Evolutionary conservation across 1,140 invertebrate species (phyloP).

Genomic region (Brachionus paranguensis): DNA sequence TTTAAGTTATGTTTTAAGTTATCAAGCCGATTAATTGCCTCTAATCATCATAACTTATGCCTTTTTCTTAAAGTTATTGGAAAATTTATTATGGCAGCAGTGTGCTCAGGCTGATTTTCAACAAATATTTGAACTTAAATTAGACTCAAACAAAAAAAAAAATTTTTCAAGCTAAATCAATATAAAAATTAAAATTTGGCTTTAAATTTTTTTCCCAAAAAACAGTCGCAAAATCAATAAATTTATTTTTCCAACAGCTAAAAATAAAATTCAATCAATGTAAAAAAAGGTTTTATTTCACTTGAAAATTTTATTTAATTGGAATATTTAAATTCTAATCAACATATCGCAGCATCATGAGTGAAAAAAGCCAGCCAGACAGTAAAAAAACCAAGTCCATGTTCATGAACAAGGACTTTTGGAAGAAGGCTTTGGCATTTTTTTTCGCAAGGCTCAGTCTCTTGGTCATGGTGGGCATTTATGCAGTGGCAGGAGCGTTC

Average conservation of each 20-base stretch:
- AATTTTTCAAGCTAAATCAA: not conserved
- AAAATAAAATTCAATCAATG: not conserved
- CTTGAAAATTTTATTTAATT: not conserved
- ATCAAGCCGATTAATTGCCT: not conserved
- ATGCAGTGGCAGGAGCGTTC: conserved; percentile 84
- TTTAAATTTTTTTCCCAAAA: not conserved
- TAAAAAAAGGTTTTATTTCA: not conserved
- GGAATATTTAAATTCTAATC: not conserved
- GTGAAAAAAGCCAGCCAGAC: not conserved
- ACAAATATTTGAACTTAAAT: not conserved
- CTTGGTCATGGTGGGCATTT: conserved; percentile 79
- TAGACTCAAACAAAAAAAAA: not conserved
- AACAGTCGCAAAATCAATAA: not conserved
- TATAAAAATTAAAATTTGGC: not conserved
- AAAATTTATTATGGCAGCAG: conserved; percentile 19
- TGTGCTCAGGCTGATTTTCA: not conserved
- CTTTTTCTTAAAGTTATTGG: not conserved
- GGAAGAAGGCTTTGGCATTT: conserved; percentile 12
- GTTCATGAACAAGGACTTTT: not conserved
- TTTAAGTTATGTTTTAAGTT: not conserved
- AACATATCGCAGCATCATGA: not conserved
- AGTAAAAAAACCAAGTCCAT: not conserved
- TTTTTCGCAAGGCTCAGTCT: conserved; percentile 87
- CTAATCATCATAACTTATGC: conserved; percentile 25
- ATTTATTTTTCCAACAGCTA: not conserved